A percentile compares a stretch with the other conserved stretches of the same genome.
These are phyloP conservation scores for Plodia interpunctella DNA, from an alignment of 1,140 invertebrate genomes.

Conservation along the genomic window DNA sequence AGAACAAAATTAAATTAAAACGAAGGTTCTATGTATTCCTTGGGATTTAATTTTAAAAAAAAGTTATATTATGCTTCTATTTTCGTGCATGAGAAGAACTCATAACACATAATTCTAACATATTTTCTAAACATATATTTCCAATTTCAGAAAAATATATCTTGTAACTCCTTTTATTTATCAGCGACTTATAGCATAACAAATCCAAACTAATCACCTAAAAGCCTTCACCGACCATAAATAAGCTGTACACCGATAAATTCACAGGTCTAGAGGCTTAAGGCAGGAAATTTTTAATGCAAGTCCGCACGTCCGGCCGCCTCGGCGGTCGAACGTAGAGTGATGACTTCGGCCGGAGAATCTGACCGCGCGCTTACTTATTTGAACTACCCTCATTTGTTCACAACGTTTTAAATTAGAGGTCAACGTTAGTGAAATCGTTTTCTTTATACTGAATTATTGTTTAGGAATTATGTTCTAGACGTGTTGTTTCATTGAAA, in stretches of 20 bases:
- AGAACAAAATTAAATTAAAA: too few species aligned
- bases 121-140: too few species aligned
- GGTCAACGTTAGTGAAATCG: constrained; percentile 21
- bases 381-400: constrained; percentile 64
- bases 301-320: constrained; percentile 26
- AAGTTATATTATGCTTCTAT: background rate
- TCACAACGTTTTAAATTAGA: constrained; percentile 57
- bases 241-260: constrained; percentile 48
- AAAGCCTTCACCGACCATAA: constrained; percentile 45
- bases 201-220: constrained; percentile 44
- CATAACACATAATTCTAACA: too few species aligned
- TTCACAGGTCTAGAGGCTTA: constrained; percentile 29
- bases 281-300: constrained; percentile 42
- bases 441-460: constrained; percentile 5
- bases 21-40: too few species aligned
- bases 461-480: background rate
- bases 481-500: too few species aligned
- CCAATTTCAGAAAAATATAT: background rate
- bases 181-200: background rate
- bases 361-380: constrained; percentile 61
- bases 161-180: background rate
- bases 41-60: too few species aligned
- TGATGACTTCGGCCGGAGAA: constrained; percentile 37
- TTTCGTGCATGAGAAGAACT: background rate
- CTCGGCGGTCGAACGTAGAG: constrained; percentile 31